Percentiles rank a stretch among this genome's conserved stretches.
phyloP scores from a whole-genome alignment of 2,797 vertebrate species.

The Galagoides demidoff region DNA sequence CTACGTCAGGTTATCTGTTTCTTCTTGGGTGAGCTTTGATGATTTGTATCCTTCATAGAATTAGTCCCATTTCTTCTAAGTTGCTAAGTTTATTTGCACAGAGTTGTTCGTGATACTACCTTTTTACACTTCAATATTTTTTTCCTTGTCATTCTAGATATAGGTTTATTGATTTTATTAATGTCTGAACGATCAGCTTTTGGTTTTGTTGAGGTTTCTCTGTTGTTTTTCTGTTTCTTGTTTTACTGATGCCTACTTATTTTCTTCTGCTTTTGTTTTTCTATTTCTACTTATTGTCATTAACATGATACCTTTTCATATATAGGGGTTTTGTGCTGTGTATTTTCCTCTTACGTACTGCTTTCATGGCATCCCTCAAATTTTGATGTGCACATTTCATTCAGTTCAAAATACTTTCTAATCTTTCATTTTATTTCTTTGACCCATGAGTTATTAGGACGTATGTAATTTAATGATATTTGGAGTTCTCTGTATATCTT shows the following conservation, averaged over 20 bases:
- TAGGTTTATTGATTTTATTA: constrained; percentile 28
- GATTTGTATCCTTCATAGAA: neutral
- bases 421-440: neutral
- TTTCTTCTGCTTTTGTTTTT: constrained; percentile 41
- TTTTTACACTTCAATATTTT: neutral
- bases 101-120: neutral
- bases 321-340: neutral
- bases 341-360: neutral
- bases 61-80: neutral
- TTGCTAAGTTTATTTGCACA: constrained; percentile 3
- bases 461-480: neutral
- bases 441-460: neutral
- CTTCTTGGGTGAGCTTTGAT: neutral
- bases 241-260: constrained; percentile 3
- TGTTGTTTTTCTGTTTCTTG: neutral
- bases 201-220: neutral
- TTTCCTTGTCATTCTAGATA: neutral
- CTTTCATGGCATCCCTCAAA: neutral
- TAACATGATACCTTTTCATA: constrained; percentile 6
- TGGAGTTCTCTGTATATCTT: neutral
- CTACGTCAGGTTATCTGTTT: neutral
- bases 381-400: neutral
- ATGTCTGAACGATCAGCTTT: neutral
- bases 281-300: neutral
- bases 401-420: neutral